These are phyloP conservation scores for Drosophila kikkawai DNA, from an alignment of 1,140 invertebrate species.

Conservation along the genomic window DNA sequence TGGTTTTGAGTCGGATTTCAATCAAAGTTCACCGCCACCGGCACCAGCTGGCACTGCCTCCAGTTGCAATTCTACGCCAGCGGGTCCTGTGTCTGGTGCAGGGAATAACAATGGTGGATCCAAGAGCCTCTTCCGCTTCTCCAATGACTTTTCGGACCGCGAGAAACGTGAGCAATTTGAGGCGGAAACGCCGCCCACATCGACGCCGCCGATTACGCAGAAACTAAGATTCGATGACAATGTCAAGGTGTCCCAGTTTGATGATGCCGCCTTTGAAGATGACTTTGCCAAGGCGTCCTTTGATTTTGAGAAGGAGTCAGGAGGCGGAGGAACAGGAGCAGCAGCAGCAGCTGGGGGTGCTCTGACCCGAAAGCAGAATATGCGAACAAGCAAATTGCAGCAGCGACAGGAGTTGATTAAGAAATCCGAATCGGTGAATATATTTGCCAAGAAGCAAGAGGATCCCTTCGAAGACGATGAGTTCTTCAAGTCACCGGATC, in stretches of 20 bases:
- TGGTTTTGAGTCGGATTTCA: conserved; percentile 85
- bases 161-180: conserved; percentile 80
- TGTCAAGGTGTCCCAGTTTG: conserved; percentile 84
- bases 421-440: conserved; percentile 95
- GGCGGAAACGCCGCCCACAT: conserved; percentile 47
- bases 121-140: conserved; percentile 85
- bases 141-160: conserved; percentile 87
- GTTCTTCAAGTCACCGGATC: conserved; percentile 88
- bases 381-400: conserved; percentile 70
- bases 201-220: conserved; percentile 75
- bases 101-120: conserved; percentile 39
- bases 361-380: conserved; percentile 70
- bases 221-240: conserved; percentile 84
- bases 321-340: conserved; percentile 58
- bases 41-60: conserved; percentile 79
- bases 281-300: conserved; percentile 84
- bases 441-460: conserved; percentile 90
- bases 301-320: conserved; percentile 80
- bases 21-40: conserved; percentile 78
- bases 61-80: conserved; percentile 78
- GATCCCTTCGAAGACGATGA: conserved; percentile 95
- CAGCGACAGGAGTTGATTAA: conserved; percentile 87
- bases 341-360: conserved; percentile 10
- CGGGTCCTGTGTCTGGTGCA: conserved; percentile 56
- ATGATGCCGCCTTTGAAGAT: conserved; percentile 83